These are phyloP conservation scores for Bellardia pandia DNA, from an alignment of 2,888 invertebrate species.

Conservation along the genomic window DNA sequence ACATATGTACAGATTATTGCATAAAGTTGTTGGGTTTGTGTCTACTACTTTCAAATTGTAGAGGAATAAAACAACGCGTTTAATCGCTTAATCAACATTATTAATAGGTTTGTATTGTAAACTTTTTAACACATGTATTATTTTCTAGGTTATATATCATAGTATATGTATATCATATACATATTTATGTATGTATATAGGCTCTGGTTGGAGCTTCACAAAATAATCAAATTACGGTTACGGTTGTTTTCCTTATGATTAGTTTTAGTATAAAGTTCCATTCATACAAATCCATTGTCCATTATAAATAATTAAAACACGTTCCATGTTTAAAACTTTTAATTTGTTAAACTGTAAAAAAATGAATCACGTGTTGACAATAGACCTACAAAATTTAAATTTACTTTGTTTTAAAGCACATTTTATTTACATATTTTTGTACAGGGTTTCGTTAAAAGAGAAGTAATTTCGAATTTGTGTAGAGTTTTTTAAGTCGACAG, in stretches of 20 bases:
- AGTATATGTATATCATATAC: too few relatives aligned
- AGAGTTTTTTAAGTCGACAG: too few relatives aligned
- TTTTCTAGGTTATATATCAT: too few relatives aligned
- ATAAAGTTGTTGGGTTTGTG: conserved; percentile 1
- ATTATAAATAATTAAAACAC: conserved; percentile 12
- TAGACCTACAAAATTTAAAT: conserved; percentile 51
- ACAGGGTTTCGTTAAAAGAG: not conserved
- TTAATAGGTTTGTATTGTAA: too few relatives aligned
- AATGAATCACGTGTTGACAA: conserved; percentile 39
- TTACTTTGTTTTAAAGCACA: not conserved
- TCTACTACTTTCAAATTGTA: not conserved
- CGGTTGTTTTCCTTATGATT: too few relatives aligned
- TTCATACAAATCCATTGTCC: not conserved
- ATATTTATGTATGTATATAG: too few relatives aligned
- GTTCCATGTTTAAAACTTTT: not conserved
- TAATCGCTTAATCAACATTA: not conserved
- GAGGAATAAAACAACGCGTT: not conserved
- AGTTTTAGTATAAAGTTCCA: not conserved
- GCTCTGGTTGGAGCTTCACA: too few relatives aligned
- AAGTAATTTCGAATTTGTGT: not conserved
- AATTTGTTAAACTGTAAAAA: not conserved
- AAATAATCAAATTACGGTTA: too few relatives aligned
- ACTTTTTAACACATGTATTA: too few relatives aligned
- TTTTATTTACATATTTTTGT: not conserved
- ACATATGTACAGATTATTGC: not conserved